Percentiles rank a stretch among this genome's conserved stretches.
These are phyloP conservation scores for Chrysochloris asiatica DNA, from an alignment of 2,113 vertebrate species.

Conservation along the genomic window DNA sequence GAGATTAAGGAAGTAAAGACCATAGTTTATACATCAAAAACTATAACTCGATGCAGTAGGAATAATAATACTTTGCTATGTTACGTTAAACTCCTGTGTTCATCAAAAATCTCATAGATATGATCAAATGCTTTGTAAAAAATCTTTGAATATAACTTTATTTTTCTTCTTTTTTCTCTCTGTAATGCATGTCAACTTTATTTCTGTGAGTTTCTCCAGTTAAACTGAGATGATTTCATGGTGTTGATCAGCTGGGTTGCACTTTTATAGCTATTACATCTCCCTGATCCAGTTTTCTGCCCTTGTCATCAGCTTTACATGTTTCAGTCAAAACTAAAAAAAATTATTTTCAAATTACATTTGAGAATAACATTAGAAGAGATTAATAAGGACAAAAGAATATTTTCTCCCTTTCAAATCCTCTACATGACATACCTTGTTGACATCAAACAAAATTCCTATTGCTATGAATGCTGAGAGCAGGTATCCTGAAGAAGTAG, in stretches of 20 bases:
- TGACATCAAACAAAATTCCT: not conserved
- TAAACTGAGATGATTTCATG: not conserved
- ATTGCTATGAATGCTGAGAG: not conserved
- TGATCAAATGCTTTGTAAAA: conserved; percentile 19
- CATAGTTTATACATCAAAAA: not conserved
- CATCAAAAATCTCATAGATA: not conserved
- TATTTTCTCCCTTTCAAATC: not conserved
- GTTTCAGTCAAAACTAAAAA: not conserved
- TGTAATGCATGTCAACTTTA: not conserved
- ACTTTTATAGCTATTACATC: not conserved
- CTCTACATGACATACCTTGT: not conserved
- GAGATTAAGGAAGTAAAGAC: not conserved
- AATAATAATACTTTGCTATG: not conserved
- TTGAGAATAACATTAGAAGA: not conserved
- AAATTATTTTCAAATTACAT: not conserved
- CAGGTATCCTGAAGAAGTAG: not conserved
- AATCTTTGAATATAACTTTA: not conserved
- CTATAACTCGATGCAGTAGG: not conserved
- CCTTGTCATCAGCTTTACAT: not conserved
- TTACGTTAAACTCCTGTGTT: not conserved
- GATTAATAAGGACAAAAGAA: not conserved
- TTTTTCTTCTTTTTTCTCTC: not conserved
- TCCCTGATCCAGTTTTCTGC: not conserved
- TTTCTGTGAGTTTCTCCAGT: not conserved
- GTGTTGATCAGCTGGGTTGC: not conserved